These are phyloP conservation scores for Pungitius pungitius DNA, from an alignment of 2,113 vertebrate species.

Conservation along the genomic window DNA sequence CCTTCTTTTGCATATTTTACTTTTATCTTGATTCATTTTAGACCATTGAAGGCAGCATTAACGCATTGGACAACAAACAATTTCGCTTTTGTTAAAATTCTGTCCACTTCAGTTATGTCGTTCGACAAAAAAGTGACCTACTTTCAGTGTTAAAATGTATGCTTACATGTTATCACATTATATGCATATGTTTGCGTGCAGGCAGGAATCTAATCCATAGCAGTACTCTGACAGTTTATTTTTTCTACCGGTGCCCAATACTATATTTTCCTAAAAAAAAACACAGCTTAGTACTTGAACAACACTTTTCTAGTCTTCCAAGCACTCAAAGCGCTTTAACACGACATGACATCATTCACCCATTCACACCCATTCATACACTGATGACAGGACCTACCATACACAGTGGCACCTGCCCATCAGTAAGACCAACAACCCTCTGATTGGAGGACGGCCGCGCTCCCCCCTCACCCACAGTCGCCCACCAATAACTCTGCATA, in stretches of 20 bases:
- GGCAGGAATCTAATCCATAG: background rate
- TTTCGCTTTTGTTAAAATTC: background rate
- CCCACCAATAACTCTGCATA: constrained; percentile 10
- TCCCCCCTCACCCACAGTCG: too few species aligned
- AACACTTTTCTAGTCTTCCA: too few species aligned
- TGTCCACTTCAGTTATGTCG: background rate
- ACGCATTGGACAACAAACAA: background rate
- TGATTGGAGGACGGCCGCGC: too few species aligned
- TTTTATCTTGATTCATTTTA: constrained; percentile 1
- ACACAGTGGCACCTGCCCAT: too few species aligned
- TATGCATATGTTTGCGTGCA: background rate
- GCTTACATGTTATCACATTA: background rate
- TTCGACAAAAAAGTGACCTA: background rate
- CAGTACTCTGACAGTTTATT: constrained; percentile 2
- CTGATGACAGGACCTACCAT: too few species aligned
- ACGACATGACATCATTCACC: too few species aligned
- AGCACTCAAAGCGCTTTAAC: too few species aligned
- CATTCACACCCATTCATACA: too few species aligned
- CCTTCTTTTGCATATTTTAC: background rate
- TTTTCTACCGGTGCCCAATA: background rate
- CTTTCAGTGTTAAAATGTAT: background rate
- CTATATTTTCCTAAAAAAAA: background rate
- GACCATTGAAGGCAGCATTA: background rate
- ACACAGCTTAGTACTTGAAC: background rate
- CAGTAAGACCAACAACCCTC: too few species aligned